These are phyloP conservation scores for Aselliscus stoliczkanus DNA, from an alignment of 2,797 vertebrate genomes.

Conservation along the genomic window DNA sequence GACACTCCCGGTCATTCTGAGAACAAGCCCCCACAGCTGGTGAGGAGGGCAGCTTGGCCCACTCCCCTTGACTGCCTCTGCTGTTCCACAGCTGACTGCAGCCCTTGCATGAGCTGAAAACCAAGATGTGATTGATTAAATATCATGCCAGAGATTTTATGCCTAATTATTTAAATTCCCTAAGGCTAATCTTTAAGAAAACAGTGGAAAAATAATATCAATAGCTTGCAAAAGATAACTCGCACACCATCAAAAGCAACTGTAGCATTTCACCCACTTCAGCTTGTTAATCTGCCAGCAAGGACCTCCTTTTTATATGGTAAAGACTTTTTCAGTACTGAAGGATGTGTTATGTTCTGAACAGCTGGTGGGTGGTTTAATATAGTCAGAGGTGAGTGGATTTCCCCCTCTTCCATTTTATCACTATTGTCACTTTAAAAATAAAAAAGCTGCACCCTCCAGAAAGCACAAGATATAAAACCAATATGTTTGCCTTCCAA, in stretches of 20 bases:
- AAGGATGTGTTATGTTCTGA: constrained; percentile 30
- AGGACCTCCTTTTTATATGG: constrained; percentile 37
- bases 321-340: constrained; percentile 71
- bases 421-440: constrained; percentile 36
- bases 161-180: constrained; percentile 77
- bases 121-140: constrained; percentile 70
- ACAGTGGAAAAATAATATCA: constrained; percentile 64
- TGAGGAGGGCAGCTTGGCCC: neutral
- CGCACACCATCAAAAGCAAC: constrained; percentile 71
- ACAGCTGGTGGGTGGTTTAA: constrained; percentile 73
- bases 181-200: constrained; percentile 66
- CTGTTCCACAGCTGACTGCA: constrained; percentile 39
- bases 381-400: constrained; percentile 70
- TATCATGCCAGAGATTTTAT: constrained; percentile 69
- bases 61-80: neutral
- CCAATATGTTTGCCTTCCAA: constrained; percentile 40
- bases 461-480: constrained; percentile 44
- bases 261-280: constrained; percentile 74
- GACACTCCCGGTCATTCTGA: neutral
- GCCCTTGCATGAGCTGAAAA: constrained; percentile 44
- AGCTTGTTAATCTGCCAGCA: constrained; percentile 59
- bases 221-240: constrained; percentile 76
- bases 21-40: neutral
- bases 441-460: constrained; percentile 4
- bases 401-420: neutral